A percentile compares a stretch with the other conserved stretches of the same genome.
These are phyloP conservation scores for Phymatocera aterrima DNA, from an alignment of 2,888 invertebrate genomes.

Conservation along the genomic window DNA sequence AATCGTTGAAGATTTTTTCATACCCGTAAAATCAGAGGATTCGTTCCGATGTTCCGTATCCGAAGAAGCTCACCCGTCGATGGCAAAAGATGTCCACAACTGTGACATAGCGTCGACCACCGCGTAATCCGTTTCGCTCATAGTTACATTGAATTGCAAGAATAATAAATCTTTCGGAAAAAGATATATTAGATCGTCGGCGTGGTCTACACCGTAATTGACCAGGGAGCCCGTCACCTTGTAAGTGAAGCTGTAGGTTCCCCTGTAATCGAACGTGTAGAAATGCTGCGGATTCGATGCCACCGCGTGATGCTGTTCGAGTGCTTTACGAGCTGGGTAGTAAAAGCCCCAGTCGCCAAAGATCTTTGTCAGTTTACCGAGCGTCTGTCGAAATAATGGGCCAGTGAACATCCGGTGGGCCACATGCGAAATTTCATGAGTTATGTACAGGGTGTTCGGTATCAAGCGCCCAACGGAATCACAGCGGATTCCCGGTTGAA, in stretches of 20 bases:
- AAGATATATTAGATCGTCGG: neutral
- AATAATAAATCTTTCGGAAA: neutral
- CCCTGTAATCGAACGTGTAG: neutral
- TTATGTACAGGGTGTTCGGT: too few relatives aligned
- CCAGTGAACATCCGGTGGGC: neutral
- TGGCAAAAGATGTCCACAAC: neutral
- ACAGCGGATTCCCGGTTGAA: too few relatives aligned
- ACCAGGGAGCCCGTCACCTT: neutral
- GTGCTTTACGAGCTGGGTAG: neutral
- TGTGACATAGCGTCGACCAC: neutral
- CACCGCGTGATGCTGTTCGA: neutral
- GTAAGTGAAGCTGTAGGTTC: neutral
- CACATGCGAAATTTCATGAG: too few relatives aligned
- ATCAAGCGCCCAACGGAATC: too few relatives aligned
- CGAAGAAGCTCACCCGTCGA: neutral
- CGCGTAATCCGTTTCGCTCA: neutral
- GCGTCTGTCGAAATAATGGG: neutral
- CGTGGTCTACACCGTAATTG: neutral
- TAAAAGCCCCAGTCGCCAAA: neutral
- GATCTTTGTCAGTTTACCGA: neutral
- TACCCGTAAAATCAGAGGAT: neutral
- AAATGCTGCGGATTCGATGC: neutral
- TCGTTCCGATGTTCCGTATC: neutral
- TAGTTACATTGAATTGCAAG: neutral
- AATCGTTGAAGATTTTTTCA: neutral